Conservation (phyloP, 1,140 invertebrate genomes). For the Zaprionus kolodkinae region DNA sequence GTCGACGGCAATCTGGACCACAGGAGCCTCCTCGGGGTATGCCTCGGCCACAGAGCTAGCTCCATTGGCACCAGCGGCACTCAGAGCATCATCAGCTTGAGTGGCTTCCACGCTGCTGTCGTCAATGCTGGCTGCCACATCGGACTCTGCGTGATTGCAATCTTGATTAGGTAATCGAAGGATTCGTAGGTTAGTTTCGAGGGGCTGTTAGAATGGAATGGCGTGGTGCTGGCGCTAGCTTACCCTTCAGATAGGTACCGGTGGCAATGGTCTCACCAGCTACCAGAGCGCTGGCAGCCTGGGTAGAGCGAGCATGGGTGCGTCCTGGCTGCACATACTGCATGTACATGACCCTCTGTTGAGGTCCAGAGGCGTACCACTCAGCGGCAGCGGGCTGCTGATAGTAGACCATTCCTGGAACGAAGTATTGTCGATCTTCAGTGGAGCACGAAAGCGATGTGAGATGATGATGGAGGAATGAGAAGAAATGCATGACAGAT, state of each 20-base stretch:
- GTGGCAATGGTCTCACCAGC: conserved; percentile 81
- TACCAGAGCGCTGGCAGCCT: conserved; percentile 76
- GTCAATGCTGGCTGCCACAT: conserved; percentile 44
- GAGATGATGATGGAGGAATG: conserved; percentile 7
- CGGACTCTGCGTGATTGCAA: conserved; percentile 82
- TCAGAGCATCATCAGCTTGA: conserved; percentile 64
- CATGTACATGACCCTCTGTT: conserved; percentile 82
- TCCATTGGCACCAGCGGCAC: conserved; percentile 68
- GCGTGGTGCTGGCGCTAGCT: conserved; percentile 22
- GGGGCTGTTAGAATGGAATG: conserved; percentile 37
- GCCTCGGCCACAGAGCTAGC: conserved; percentile 79
- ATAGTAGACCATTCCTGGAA: conserved; percentile 83
- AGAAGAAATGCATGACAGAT: background rate
- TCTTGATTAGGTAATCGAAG: conserved; percentile 64
- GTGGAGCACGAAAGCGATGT: conserved; percentile 11
- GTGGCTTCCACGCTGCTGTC: conserved; percentile 54
- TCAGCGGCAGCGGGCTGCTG: conserved; percentile 74
- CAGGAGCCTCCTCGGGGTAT: conserved; percentile 71
- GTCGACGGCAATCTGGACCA: conserved; percentile 62
- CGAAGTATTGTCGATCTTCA: conserved; percentile 71
- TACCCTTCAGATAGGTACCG: conserved; percentile 81
- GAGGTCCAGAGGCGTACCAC: conserved; percentile 66
- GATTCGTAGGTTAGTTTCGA: conserved; percentile 22
- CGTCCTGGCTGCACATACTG: conserved; percentile 79
- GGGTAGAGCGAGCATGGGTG: conserved; percentile 73